Evolutionary conservation across 2,113 vertebrate species (phyloP).

Genomic region (Falcunculus frontatus): DNA sequence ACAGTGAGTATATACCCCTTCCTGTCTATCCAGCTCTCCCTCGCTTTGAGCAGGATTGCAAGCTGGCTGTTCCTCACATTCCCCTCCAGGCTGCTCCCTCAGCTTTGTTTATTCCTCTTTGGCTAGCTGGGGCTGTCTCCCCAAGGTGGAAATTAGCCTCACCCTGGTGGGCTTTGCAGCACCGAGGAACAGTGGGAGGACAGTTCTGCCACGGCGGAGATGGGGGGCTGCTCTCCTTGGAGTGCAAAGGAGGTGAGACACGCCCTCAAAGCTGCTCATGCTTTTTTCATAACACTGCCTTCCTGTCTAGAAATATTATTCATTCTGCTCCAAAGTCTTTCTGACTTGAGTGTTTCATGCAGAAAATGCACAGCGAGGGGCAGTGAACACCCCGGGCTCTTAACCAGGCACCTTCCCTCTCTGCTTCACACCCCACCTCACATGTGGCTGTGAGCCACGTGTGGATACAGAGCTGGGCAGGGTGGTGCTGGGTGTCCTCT

Average conservation of each 20-base stretch:
- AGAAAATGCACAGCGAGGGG: neutral
- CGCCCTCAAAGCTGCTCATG: neutral
- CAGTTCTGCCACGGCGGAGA: accelerated
- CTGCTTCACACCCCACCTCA: neutral
- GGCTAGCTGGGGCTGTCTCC: neutral
- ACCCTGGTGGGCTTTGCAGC: accelerated
- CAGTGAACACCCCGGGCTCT: neutral
- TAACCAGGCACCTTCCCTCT: neutral
- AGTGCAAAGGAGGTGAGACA: conserved; percentile 2
- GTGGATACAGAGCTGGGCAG: neutral
- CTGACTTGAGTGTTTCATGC: neutral
- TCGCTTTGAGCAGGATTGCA: neutral
- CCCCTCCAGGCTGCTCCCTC: neutral
- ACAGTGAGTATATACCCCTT: neutral
- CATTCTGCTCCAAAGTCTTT: neutral
- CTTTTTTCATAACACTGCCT: neutral
- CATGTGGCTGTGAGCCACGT: accelerated
- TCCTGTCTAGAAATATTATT: neutral
- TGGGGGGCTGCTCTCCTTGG: neutral
- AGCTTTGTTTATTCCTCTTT: neutral
- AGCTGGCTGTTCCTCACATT: neutral
- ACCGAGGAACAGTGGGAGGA: neutral
- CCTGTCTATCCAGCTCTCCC: neutral
- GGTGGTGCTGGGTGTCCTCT: neutral
- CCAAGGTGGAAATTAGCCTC: neutral